Base-by-base conservation (phyloP, 2,888 invertebrate genomes). In the Mesorhabditis spiculigera region DNA sequence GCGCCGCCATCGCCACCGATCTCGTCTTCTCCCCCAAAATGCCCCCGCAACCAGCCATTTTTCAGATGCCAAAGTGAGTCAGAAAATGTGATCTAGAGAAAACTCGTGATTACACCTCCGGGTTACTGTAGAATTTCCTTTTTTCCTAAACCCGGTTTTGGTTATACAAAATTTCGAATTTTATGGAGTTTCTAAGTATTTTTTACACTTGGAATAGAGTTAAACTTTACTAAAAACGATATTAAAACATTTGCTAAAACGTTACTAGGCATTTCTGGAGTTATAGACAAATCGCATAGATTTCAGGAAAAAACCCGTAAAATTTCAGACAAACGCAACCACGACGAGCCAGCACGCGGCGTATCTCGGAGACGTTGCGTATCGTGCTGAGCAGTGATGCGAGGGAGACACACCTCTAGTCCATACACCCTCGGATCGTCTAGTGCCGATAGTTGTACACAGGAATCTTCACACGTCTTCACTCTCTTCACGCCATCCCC, bases 361-460 rank as follows among this genome's bases (percentile, higher is more conserved):
- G 84, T 64, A 81, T 84, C 68, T 79, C 80, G 64, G 85, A 85
- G 68, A 83, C 84, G 5, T 75, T 85, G 42, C 79, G 84, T 44
- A 78, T 87, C 82, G 82, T 87, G 80, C 78, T 87, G 78, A 74
- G 86, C 76, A 81, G 85, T 72, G 82, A 86, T 75, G 70, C 86
- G 81, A 80, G 86, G 81, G 78, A 87, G 85, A 73, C 86, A 70
- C 77, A 87, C 86, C 63, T 86, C 71, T 78, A 75, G 71, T 28
- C 28, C 28, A 28, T 28, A 28, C 28, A 28, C 28, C 28, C 28
- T 28, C 43, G 8, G 50, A 50, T 50, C 50, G 50, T 13, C 50
- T 13, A 50, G 10, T 50, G 10, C 50, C 50, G 50, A 28, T 28
- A 28, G 28, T 28, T 28, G 28, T 28, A 28, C 28, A 28, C 28